Evolutionary conservation across 2,797 vertebrate genomes (phyloP), one percentile per base, ranked within the genome.

Genomic region (Aulostomus chinensis): DNA sequence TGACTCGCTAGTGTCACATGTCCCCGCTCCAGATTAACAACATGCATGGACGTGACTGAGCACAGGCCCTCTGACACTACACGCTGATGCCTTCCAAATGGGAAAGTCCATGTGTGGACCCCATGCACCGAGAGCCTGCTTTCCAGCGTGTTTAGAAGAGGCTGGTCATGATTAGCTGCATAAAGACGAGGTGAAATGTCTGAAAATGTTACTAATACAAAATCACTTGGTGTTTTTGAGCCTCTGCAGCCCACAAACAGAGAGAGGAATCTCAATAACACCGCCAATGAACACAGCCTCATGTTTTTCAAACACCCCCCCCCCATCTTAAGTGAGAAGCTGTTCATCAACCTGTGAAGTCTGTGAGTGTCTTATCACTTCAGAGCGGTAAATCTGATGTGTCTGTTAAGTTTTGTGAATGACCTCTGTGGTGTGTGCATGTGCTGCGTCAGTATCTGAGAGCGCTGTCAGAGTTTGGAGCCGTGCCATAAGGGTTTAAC

Each of bases 401-500:
- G 86, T 87, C 85, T 84, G 78, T 82, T 86, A 76, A 78, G 57
- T 88, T 87, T 78, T 80, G 65, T 76, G 80, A 81, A 77, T 79
- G 86, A 84, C 80, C 81, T 73, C 80, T 76, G 58, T 4, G 20
- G 39, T 52, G 64, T 31, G 47, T 49, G 62, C 59, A 45, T 66
- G 63, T 71, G 74, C 73, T 81, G 76, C 40, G 67, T 87, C 78
- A 84, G 73, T 81, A 79, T 82, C 69, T 81, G 71, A 28, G 66
- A 62, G 62, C 3, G 40, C 60, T 64, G 78, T 83, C 66, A 65
- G 68, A 67, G 72, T 68, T 73, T 77, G 66, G 58, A 73, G 69
- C 68, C 54, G 46, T 80, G 82, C 77, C 83, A 83, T 68, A 66
- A 26, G 79, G 84, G 86, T 88, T 91, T 91, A 86, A 87, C 90